Percentiles rank a stretch among this genome's conserved stretches.
Evolutionary conservation across 2,888 invertebrate genomes (phyloP).

Genomic region (Thecocarcelia acutangulata): DNA sequence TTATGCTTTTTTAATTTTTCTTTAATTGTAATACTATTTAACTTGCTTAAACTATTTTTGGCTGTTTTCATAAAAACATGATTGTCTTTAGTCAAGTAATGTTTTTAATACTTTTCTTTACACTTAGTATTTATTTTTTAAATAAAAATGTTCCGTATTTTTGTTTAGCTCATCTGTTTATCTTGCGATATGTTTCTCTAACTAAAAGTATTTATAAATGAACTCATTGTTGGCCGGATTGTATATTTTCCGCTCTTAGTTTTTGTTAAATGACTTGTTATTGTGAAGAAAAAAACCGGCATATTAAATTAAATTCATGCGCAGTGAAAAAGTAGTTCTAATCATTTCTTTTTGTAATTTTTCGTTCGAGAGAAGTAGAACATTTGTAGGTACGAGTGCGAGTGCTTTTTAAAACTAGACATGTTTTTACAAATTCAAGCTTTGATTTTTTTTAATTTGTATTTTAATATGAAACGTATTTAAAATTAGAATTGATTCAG

Average conservation of each 20-base stretch:
- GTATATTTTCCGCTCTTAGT: neutral
- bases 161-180: slow-evolving; percentile 44
- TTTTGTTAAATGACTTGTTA: too few relatives aligned
- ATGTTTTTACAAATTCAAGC: too few relatives aligned
- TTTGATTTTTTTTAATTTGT: too few relatives aligned
- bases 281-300: too few relatives aligned
- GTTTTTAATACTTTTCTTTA: slow-evolving; percentile 21
- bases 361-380: too few relatives aligned
- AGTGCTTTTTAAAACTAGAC: too few relatives aligned
- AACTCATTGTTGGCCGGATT: slow-evolving; percentile 17
- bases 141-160: slow-evolving; percentile 25
- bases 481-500: too few relatives aligned
- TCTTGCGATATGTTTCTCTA: slow-evolving; percentile 45
- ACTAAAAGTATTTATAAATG: slow-evolving; percentile 23
- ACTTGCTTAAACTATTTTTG: slow-evolving; percentile 53
- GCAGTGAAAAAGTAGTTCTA: too few relatives aligned
- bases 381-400: too few relatives aligned
- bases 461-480: too few relatives aligned
- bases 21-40: slow-evolving; percentile 4
- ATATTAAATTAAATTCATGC: too few relatives aligned
- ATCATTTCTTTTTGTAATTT: too few relatives aligned
- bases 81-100: slow-evolving; percentile 45
- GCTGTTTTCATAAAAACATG: slow-evolving; percentile 43
- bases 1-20: neutral
- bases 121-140: slow-evolving; percentile 31